Base-by-base conservation (phyloP, 2,888 invertebrate genomes). In the Carabus problematicus region DNA sequence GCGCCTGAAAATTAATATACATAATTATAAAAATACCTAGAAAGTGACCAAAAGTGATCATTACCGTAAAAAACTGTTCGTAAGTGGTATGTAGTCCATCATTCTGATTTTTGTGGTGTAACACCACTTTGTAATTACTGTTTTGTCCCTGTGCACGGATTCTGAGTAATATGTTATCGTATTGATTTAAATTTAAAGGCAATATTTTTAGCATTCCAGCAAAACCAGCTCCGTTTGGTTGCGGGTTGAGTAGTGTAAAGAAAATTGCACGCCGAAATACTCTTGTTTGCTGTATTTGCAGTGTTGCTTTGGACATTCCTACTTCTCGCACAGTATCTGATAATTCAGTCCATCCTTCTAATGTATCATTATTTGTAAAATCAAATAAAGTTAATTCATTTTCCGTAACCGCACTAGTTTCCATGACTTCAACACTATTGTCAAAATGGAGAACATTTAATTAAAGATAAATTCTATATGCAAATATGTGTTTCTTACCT, bases 221-320 rank as follows among this genome's bases (percentile, higher is more conserved):
- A 77, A 89, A 89, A 1, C 88, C 88, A 18, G 89, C 89, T 0
- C 89, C 89, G 72, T 89, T 89, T 8, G 85, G 82, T 79, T 89
- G 89, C 3, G 89, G 89, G 76, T 89, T 89, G 18, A 89, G 76
- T 58, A 89, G 78, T 2, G 86, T 85, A 74, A 89, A 89, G 73
- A 89, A 86, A 74, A 89, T 82, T 0, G 87, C 89, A 76, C 88
- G 79, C 75, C 87, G 85, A 72, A 86, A 89, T 41, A 84, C 79
- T 72, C 83, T 81, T 55, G 88, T 88, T 74, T 85, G 84, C 75
- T 89, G 89, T 40, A 89, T 78, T 6, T 83, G 82, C 40, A 89
- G 75, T 8, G 83, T 80, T 1, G 88, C 89, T 79, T 89, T 89
- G 0, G 89, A 89, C 85, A 85, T 89, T 69, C 89, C 89, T 3